Base-by-base conservation (phyloP, 2,888 invertebrate species). In the Polymixis lichenea region DNA sequence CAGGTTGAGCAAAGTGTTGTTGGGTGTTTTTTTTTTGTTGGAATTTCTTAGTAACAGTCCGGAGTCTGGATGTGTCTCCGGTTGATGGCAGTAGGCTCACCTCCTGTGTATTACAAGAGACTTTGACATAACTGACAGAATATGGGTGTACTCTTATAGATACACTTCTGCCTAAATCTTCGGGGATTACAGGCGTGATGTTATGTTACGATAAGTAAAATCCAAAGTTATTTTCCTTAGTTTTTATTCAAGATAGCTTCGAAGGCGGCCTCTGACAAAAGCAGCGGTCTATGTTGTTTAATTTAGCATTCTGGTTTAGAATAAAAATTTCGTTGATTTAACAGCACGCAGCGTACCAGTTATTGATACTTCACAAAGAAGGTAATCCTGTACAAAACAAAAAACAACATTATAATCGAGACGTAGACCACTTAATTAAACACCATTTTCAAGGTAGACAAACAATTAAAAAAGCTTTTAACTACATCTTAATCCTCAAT, bases 401-500 rank as follows among this genome's bases (percentile, higher is more conserved):
- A 55, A 49, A 38, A 43, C 11, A 8, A 9, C 28, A 53, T 19
- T n/a, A n/a, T 28, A 46, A 25, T 25, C 2, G 5, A 49, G 9
- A 49, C 4, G 13, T 5, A 71, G 7, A 46, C 13, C 7, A 46
- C 28, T 32, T 62, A 70, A 83, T 71, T 51, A 71, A 67, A 25
- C 25, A 51, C n/a, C 19, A 77, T 22, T 55, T 25, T 53, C 0
- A 55, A 76, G n/a, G 43, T 64, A 71, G 25, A 77, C 61, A 72
- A 78, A 72, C 83, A 77, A 86, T 83, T 83, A 80, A 86, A 79
- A 72, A 71, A 65, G 43, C 60, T 51, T 58, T 76, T 76, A 72
- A 86, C 64, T 75, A 67, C 73, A 73, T 77, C 76, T 82, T 82
- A 86, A 84, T 82, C 72, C 76, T 66, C 66, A 64, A 82, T 68